A percentile compares a stretch with the other conserved stretches of the same genome.
Conservation (phyloP, 2,797 vertebrate species). For the Argya squamiceps region DNA sequence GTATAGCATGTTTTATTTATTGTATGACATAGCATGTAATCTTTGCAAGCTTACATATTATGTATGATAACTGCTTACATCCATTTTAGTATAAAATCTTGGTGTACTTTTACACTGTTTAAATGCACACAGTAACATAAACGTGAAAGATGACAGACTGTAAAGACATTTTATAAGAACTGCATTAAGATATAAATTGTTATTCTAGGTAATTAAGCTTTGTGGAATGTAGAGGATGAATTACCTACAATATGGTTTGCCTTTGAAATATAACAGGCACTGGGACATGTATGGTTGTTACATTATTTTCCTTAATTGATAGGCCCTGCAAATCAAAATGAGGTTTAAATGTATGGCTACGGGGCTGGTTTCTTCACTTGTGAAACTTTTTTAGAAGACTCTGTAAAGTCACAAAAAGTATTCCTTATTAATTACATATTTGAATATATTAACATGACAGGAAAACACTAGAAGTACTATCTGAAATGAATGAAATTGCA, state of each 20-base stretch:
- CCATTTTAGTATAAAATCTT: background rate
- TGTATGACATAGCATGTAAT: background rate
- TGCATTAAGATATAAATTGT: background rate
- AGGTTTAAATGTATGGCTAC: background rate
- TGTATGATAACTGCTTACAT: background rate
- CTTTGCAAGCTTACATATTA: background rate
- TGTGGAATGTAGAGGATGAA: background rate
- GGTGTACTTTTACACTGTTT: background rate
- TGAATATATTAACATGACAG: background rate
- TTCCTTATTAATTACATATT: background rate
- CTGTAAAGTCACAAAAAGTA: background rate
- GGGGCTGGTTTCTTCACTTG: rapidly evolving
- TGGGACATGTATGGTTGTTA: background rate
- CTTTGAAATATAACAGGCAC: background rate
- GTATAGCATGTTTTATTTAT: background rate
- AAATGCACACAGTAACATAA: background rate
- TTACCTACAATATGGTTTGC: background rate
- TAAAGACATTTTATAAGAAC: background rate
- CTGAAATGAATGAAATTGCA: background rate
- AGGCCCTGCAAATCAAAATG: background rate
- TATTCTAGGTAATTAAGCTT: background rate
- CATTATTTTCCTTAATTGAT: background rate
- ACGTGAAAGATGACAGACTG: background rate
- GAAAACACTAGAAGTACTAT: background rate
- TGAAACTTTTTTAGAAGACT: background rate